Evolutionary conservation across 2,113 vertebrate genomes (phyloP).

Genomic region (Malurus melanocephalus): DNA sequence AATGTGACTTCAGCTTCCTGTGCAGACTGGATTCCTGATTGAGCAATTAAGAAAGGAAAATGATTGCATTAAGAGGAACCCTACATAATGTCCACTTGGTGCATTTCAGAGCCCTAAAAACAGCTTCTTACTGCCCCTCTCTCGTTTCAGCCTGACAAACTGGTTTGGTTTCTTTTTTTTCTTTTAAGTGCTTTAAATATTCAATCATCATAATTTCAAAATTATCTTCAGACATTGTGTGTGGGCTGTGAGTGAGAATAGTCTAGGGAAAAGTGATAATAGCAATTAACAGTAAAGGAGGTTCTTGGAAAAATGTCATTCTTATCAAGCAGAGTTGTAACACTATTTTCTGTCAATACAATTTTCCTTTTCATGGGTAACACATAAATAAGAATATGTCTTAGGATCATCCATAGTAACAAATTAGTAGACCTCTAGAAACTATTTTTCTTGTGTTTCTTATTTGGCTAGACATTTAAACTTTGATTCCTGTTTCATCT

Average conservation of each 20-base stretch:
- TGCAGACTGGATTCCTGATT: background rate
- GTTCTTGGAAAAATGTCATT: constrained; percentile 8
- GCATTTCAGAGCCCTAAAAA: background rate
- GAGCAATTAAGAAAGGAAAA: background rate
- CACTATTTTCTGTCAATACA: constrained; percentile 50
- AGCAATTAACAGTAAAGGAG: constrained; percentile 32
- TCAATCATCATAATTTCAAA: constrained; percentile 44
- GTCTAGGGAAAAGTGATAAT: background rate
- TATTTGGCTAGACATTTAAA: background rate
- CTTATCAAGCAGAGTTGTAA: constrained; percentile 19
- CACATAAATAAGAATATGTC: background rate
- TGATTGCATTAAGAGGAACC: background rate
- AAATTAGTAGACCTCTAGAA: constrained; percentile 18
- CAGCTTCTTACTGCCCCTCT: background rate
- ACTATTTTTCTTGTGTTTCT: background rate
- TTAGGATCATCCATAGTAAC: background rate
- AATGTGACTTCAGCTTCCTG: background rate
- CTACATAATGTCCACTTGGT: background rate
- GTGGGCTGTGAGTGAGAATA: constrained; percentile 29
- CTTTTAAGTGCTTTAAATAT: constrained; percentile 16
- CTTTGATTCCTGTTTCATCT: background rate
- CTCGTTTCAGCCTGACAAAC: background rate
- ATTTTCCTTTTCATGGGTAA: constrained; percentile 13
- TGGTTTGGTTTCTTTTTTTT: background rate
- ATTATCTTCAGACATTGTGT: constrained; percentile 38